Percentiles rank a stretch among this genome's conserved stretches.
These are phyloP conservation scores for Myotis myotis DNA, from an alignment of 2,797 vertebrate species.

Conservation along the genomic window DNA sequence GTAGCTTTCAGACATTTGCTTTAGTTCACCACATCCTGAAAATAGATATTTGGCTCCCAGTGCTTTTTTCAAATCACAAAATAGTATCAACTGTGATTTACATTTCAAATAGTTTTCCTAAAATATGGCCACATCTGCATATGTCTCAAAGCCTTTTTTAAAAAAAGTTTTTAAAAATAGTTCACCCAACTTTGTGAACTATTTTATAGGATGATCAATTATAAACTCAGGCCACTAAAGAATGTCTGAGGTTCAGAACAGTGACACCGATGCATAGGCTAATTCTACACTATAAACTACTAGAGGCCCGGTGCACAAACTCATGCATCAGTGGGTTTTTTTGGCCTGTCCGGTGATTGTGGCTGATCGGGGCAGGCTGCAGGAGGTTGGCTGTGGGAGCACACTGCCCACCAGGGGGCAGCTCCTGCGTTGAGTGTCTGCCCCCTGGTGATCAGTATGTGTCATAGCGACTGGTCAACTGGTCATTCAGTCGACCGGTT, in stretches of 20 bases:
- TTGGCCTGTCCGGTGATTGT: accelerated
- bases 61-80: conserved; percentile 55
- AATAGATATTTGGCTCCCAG: conserved; percentile 66
- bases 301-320: too few relatives aligned
- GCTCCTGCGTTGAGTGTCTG: too few relatives aligned
- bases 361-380: too few relatives aligned
- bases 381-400: too few relatives aligned
- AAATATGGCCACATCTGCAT: conserved; percentile 56
- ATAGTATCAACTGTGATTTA: conserved; percentile 69
- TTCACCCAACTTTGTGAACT: not conserved
- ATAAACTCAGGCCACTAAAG: not conserved
- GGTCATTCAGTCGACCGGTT: too few relatives aligned
- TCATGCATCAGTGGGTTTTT: too few relatives aligned
- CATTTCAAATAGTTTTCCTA: conserved; percentile 74
- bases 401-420: too few relatives aligned
- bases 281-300: not conserved
- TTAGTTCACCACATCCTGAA: conserved; percentile 51
- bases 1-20: conserved; percentile 51
- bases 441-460: too few relatives aligned
- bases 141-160: not conserved
- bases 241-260: not conserved
- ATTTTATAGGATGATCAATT: conserved; percentile 11
- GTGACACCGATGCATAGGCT: not conserved
- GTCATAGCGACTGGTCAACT: too few relatives aligned
- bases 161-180: conserved; percentile 52